A percentile compares a stretch with the other conserved stretches of the same genome.
phyloP scores from a whole-genome alignment of 1,140 invertebrate genomes.

The Cyphomyrmex costatus region DNA sequence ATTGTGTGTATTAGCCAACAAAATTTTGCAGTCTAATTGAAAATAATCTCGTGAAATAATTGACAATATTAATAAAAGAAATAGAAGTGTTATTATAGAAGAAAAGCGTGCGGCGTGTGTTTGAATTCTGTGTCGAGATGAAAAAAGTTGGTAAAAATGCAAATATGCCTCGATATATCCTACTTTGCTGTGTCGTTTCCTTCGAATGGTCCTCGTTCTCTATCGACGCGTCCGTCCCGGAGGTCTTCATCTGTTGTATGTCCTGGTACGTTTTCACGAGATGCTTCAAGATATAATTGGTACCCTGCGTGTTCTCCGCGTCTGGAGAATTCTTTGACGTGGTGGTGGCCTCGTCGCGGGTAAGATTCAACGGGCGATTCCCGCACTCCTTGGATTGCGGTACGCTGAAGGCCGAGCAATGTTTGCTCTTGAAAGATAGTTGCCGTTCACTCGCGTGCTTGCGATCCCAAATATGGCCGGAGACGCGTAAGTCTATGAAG shows the following conservation, averaged over 20 bases:
- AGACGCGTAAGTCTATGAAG: conserved; percentile 93
- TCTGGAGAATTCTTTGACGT: conserved; percentile 72
- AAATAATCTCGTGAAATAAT: too few species aligned
- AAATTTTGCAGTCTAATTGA: too few species aligned
- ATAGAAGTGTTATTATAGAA: too few species aligned
- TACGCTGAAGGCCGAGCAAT: conserved; percentile 86
- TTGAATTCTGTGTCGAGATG: too few species aligned
- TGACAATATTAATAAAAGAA: too few species aligned
- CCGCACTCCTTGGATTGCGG: conserved; percentile 83
- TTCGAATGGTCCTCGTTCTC: conserved; percentile 64
- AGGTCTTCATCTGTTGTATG: conserved; percentile 65
- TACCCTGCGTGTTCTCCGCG: conserved; percentile 79
- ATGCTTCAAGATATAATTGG: conserved; percentile 86
- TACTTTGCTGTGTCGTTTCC: conserved; percentile 63
- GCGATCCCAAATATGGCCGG: conserved; percentile 93
- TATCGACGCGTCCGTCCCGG: conserved; percentile 40
- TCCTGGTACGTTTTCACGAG: conserved; percentile 80
- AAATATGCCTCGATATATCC: conserved; percentile 23
- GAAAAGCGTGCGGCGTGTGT: too few species aligned
- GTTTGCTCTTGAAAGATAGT: conserved; percentile 83
- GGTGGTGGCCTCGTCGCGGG: conserved; percentile 77
- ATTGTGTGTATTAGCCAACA: too few species aligned
- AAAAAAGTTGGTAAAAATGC: background rate
- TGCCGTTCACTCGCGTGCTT: conserved; percentile 85
- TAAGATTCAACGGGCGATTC: conserved; percentile 82